These are phyloP conservation scores for Gila robusta DNA, from an alignment of 2,797 vertebrate species.

Conservation along the genomic window DNA sequence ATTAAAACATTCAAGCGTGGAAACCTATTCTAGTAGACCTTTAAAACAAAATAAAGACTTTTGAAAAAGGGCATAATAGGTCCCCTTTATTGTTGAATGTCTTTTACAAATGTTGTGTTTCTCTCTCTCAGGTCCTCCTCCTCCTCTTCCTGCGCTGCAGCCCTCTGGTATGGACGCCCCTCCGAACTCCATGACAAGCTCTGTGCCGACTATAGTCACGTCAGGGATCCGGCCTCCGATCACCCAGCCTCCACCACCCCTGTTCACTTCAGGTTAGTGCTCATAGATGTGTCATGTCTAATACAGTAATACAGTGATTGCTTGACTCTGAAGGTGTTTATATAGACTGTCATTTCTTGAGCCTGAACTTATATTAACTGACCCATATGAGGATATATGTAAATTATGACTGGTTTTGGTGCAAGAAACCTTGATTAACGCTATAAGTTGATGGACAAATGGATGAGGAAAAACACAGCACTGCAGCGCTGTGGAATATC, in stretches of 20 bases:
- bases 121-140: conserved; percentile 86
- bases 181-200: conserved; percentile 93
- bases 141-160: conserved; percentile 92
- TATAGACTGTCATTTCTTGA: background rate
- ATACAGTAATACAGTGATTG: background rate
- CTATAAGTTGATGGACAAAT: background rate
- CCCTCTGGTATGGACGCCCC: conserved; percentile 95
- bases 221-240: conserved; percentile 93
- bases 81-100: background rate
- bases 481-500: background rate
- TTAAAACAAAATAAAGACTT: too few species aligned
- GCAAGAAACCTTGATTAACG: background rate
- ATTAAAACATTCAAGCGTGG: too few species aligned
- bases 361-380: background rate
- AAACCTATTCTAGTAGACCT: background rate
- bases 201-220: conserved; percentile 94
- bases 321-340: background rate
- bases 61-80: too few species aligned
- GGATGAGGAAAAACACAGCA: background rate
- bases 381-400: background rate
- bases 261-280: conserved; percentile 86
- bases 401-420: background rate
- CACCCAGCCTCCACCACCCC: conserved; percentile 85
- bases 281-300: background rate
- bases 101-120: background rate